Base-by-base conservation (phyloP, 2,797 vertebrate genomes). In the Sparidentex hasta region DNA sequence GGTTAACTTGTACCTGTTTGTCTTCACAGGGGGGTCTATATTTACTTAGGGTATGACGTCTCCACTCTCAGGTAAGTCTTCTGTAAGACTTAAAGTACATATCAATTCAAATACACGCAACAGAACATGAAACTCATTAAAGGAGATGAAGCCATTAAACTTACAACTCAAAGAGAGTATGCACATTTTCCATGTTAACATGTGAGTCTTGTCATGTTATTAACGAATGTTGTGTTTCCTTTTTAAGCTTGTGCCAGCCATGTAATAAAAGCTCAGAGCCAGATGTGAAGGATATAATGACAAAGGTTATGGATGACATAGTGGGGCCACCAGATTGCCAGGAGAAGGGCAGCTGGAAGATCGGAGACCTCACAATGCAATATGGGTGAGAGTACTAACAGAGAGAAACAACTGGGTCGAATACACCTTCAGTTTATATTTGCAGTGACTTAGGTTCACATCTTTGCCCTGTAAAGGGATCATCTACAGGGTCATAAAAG, bases 1-100 rank as follows among this genome's bases (percentile, higher is more conserved):
- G 58, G 4, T 48, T 66, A 23, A 69, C 59, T 64, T 7, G 23
- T 54, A n/a, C 38, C 5, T 2, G 1, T 67, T 13, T 84, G 21
- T 86, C 11, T 77, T 80, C 44, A 71, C 47, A 85, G 84, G 48
- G 4, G 6, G 9, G 0, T 65, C 20, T 81, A 83, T 48, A 4
- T 64, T n/a, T 73, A 33, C 67, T 23, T 18, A 7, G 58, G 38
- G 33, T 2, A 41, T 2, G 1, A 1, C 20, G 7, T 41, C 2
- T 14, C 54, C 43, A 4, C 21, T 16, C 1, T 56, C 11, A 71
- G 48, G 88, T 88, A 72, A 76, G 52, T 13, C 38, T 52, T 55
- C 21, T 55, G 14, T 65, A 23, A 47, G 11, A 48, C 20, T n/a
- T 12, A 29, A 7, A 41, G 11, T 27, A 21, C 4, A 3, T 11